Evolutionary conservation across 2,888 invertebrate species (phyloP), one percentile per base, ranked within the genome.

Genomic region (Bedellia somnulentella): DNA sequence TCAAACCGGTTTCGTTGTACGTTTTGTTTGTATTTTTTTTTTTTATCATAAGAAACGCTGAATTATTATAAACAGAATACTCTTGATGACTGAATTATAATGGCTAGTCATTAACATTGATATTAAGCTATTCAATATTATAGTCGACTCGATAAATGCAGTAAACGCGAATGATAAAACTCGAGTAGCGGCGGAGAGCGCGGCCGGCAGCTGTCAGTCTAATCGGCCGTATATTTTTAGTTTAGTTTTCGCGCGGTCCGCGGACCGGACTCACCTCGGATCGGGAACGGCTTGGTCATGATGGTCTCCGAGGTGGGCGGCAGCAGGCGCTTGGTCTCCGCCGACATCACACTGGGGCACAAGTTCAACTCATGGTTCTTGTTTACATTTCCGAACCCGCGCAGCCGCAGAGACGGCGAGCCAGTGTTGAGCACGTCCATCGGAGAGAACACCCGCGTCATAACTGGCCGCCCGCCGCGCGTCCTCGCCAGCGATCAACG

Each of bases 201-300:
- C 4, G 9, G 12, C 6, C 9, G 11, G 11, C 46, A 47, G 52
- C 53, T 55, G 52, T 47, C 49, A 49, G 42, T 33, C 34, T 24
- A 24, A 13, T 10, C 18, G 4, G 28, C 38, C 39, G 37, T 37
- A 44, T 63, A 61, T 61, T 66, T 60, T 47, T 63, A 63, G 51
- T 56, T 33, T 31, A 17, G 24, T 15, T 5, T 13, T 21, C 9
- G 10, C n/a, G n/a, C n/a, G n/a, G n/a, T n/a, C n/a, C n/a, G n/a
- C n/a, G n/a, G n/a, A n/a, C n/a, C n/a, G n/a, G n/a, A n/a, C n/a
- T 55, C 75, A 89, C 89, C 87, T 79, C 90, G 80, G 43, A 91
- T 86, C 16, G 91, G 91, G 66, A 91, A 91, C 35, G 91, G 91
- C 75, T 91, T 91, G 24, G 91, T 91, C 80, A 89, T 87, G 30